A percentile compares a stretch with the other conserved stretches of the same genome.
These are phyloP conservation scores for Elachura formosa DNA, from an alignment of 2,113 vertebrate genomes.

Conservation along the genomic window DNA sequence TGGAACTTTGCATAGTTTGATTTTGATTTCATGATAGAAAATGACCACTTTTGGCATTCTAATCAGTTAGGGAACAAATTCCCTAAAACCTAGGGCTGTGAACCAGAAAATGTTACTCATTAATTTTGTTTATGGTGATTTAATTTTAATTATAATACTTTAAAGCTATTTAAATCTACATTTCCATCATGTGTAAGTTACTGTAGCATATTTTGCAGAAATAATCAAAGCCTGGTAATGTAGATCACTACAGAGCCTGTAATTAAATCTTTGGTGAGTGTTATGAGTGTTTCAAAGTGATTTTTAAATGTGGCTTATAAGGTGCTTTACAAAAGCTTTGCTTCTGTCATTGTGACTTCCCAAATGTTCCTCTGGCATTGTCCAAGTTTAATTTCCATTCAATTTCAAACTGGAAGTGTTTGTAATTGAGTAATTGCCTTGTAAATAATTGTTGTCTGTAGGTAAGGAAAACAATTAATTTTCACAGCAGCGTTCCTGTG, in stretches of 20 bases:
- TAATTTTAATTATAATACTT: conserved; percentile 42
- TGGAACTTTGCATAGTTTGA: not conserved
- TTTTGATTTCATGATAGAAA: not conserved
- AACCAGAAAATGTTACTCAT: conserved; percentile 11
- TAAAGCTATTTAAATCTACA: not conserved
- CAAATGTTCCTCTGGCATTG: not conserved
- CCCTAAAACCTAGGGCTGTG: not conserved
- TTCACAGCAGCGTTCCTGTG: not conserved
- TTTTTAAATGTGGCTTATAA: not conserved
- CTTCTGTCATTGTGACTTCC: not conserved
- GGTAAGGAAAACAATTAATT: not conserved
- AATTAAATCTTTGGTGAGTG: conserved; percentile 6
- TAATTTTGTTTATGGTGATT: conserved; percentile 23
- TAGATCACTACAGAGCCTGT: not conserved
- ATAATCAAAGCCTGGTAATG: not conserved
- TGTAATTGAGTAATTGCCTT: not conserved
- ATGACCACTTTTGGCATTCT: not conserved
- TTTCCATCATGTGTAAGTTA: not conserved
- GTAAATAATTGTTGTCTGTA: not conserved
- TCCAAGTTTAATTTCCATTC: not conserved
- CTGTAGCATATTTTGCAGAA: not conserved
- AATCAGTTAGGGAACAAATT: not conserved
- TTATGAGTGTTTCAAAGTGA: conserved; percentile 2
- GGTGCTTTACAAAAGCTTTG: not conserved
- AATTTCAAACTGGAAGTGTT: not conserved